Percentiles rank a stretch among this genome's conserved stretches.
Conservation (phyloP, 2,797 vertebrate genomes). For the Falco peregrinus region DNA sequence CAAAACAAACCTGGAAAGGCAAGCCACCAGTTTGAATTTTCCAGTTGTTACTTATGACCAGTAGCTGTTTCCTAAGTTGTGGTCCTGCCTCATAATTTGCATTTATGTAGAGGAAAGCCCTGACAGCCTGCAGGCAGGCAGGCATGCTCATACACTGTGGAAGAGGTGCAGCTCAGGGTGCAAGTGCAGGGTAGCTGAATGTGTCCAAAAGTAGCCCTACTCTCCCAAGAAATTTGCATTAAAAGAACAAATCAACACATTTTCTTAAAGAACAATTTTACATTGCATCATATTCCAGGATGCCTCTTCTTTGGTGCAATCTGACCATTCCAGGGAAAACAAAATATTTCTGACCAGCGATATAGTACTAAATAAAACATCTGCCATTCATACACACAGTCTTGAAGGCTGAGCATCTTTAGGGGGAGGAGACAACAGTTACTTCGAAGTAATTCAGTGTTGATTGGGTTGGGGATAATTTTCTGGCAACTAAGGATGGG, state of each 20-base stretch:
- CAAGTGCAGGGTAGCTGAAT: not conserved
- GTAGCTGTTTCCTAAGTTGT: not conserved
- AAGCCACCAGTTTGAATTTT: not conserved
- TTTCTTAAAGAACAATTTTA: not conserved
- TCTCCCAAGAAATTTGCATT: not conserved
- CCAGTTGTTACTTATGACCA: not conserved
- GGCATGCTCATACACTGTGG: rapidly evolving
- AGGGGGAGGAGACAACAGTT: not conserved
- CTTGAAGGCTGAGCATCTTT: not conserved
- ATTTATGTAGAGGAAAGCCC: not conserved
- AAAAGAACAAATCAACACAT: rapidly evolving
- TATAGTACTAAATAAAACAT: not conserved
- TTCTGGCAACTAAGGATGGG: conserved; percentile 10
- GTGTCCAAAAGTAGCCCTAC: not conserved
- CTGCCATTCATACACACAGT: not conserved
- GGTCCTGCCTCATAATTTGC: not conserved
- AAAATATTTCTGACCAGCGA: not conserved
- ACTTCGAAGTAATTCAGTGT: not conserved
- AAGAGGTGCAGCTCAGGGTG: not conserved
- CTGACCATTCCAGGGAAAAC: rapidly evolving
- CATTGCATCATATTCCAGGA: not conserved
- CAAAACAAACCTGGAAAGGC: not conserved
- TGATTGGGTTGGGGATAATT: conserved; percentile 32
- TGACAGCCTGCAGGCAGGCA: not conserved
- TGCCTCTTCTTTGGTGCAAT: not conserved